Conservation (phyloP, 2,797 vertebrate genomes). For the Amphiprion clarkii region DNA sequence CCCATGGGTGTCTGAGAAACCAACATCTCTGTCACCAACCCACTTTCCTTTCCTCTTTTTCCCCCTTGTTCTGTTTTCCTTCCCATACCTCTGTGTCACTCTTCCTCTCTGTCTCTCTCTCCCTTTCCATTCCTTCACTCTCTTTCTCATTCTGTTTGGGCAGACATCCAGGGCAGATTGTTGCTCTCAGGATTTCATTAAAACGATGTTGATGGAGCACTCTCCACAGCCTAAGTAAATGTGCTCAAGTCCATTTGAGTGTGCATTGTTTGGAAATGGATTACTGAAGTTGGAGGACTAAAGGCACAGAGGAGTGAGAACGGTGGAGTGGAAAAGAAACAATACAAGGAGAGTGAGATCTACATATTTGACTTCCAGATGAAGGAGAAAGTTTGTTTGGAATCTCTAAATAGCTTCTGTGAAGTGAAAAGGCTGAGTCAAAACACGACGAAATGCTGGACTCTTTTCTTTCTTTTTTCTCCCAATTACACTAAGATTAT, state of each 20-base stretch:
- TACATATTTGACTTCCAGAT: constrained; percentile 68
- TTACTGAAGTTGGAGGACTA: constrained; percentile 65
- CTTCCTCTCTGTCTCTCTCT: constrained; percentile 34
- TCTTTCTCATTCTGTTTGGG: constrained; percentile 67
- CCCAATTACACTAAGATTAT: constrained; percentile 22
- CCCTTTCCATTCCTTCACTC: constrained; percentile 22
- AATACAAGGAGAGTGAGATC: constrained; percentile 12
- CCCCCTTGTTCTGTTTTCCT: constrained; percentile 33
- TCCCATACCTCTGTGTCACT: constrained; percentile 39
- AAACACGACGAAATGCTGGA: constrained; percentile 28
- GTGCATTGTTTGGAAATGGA: constrained; percentile 79
- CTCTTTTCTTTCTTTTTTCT: constrained; percentile 5
- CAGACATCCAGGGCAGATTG: constrained; percentile 75
- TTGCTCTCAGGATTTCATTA: constrained; percentile 82
- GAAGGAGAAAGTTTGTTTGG: constrained; percentile 51
- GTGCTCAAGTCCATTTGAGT: constrained; percentile 76
- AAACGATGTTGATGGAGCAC: constrained; percentile 82
- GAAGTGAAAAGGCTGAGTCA: constrained; percentile 21
- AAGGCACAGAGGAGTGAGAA: constrained; percentile 44
- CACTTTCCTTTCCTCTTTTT: constrained; percentile 12
- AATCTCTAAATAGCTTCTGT: constrained; percentile 49
- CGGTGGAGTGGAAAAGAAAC: constrained; percentile 1
- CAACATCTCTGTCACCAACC: constrained; percentile 48
- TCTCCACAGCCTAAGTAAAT: constrained; percentile 80
- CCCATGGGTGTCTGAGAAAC: constrained; percentile 58